A percentile compares a stretch with the other conserved stretches of the same genome.
Evolutionary conservation across 2,113 vertebrate genomes (phyloP).

Genomic region (Meriones unguiculatus): DNA sequence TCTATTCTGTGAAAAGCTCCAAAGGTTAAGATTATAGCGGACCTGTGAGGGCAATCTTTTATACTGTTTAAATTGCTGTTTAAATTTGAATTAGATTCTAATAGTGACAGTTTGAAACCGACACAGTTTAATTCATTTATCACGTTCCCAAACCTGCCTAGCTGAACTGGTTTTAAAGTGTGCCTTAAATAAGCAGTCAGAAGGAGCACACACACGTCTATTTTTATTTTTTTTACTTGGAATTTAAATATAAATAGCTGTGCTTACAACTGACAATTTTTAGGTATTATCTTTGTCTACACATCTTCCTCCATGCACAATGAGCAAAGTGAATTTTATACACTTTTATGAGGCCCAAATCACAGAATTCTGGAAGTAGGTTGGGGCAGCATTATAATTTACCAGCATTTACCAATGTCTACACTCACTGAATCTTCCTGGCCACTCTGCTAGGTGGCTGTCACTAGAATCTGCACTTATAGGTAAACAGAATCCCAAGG

Average conservation of each 20-base stretch:
- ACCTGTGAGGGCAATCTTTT: constrained; percentile 77
- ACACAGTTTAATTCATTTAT: constrained; percentile 70
- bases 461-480: constrained; percentile 11
- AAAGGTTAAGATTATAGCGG: constrained; percentile 74
- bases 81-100: constrained; percentile 80
- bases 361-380: neutral
- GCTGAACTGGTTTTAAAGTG: constrained; percentile 58
- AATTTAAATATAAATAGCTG: constrained; percentile 42
- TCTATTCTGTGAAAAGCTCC: constrained; percentile 72
- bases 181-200: constrained; percentile 49
- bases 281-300: constrained; percentile 15
- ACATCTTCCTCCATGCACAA: neutral
- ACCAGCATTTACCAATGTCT: neutral
- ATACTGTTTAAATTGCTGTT: constrained; percentile 81
- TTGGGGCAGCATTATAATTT: neutral
- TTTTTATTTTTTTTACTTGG: constrained; percentile 40
- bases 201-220: neutral
- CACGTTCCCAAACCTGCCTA: constrained; percentile 29
- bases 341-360: neutral
- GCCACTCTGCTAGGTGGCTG: neutral
- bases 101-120: constrained; percentile 69
- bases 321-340: neutral
- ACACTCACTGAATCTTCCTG: neutral
- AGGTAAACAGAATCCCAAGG: neutral
- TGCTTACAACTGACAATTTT: neutral